A percentile compares a stretch with the other conserved stretches of the same genome.
Evolutionary conservation across 2,797 vertebrate species (phyloP).

Genomic region (Lindbergichthys nudifrons): DNA sequence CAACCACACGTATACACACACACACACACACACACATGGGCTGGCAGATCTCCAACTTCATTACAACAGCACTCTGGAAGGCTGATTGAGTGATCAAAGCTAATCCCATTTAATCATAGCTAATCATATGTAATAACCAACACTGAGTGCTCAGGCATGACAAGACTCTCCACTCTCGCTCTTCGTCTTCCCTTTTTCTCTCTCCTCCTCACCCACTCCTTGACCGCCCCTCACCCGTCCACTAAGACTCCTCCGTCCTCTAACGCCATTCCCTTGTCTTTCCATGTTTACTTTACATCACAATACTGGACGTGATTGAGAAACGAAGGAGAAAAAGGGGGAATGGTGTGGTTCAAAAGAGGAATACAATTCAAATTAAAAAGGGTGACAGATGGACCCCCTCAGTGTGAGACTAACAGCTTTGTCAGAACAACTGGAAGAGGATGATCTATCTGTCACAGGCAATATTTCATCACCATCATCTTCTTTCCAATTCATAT

Average conservation of each 20-base stretch:
- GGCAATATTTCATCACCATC: slow-evolving; percentile 28
- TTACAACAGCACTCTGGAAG: slow-evolving; percentile 64
- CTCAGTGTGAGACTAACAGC: slow-evolving; percentile 25
- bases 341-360: slow-evolving; percentile 6
- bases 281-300: slow-evolving; percentile 18
- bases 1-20: too few species aligned
- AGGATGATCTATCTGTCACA: slow-evolving; percentile 34
- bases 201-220: slow-evolving; percentile 37
- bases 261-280: neutral
- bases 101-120: slow-evolving; percentile 78
- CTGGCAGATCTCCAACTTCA: slow-evolving; percentile 68
- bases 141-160: slow-evolving; percentile 63
- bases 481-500: slow-evolving; percentile 50
- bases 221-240: slow-evolving; percentile 15
- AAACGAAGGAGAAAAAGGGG: neutral
- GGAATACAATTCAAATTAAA: slow-evolving; percentile 9
- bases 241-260: neutral
- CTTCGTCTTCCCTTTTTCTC: slow-evolving; percentile 9
- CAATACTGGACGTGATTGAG: neutral
- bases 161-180: slow-evolving; percentile 27
- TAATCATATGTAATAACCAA: slow-evolving; percentile 78
- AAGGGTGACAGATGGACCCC: slow-evolving; percentile 26
- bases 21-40: slow-evolving; percentile 12
- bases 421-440: slow-evolving; percentile 41
- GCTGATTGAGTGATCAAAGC: slow-evolving; percentile 79